phyloP scores from a whole-genome alignment of 2,797 vertebrate species.

The Acestrorhynchus altus region DNA sequence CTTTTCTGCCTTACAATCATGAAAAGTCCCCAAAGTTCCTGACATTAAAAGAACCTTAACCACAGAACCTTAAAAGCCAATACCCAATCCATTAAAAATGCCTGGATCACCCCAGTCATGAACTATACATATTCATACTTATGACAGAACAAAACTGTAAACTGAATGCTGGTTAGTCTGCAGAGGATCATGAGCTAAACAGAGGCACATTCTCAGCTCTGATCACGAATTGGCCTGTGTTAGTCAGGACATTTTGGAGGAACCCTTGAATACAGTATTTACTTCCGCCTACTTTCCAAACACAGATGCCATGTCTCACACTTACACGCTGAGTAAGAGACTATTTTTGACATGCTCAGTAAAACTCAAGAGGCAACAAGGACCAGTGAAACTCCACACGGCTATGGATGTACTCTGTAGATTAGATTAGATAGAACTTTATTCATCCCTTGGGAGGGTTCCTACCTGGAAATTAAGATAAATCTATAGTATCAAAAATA shows the following conservation, averaged over 20 bases:
- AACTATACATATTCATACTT: too few relatives aligned
- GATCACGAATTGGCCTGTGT: neutral
- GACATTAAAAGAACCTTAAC: too few relatives aligned
- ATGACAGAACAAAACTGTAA: constrained; percentile 19
- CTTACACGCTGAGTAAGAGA: constrained; percentile 1
- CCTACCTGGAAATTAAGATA: too few relatives aligned
- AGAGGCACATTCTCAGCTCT: neutral
- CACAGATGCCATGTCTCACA: constrained; percentile 8
- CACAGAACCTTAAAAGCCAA: too few relatives aligned
- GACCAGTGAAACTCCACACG: neutral
- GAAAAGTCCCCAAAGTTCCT: too few relatives aligned
- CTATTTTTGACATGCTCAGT: constrained; percentile 8
- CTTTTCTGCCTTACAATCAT: too few relatives aligned
- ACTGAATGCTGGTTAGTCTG: neutral
- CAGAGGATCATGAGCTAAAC: neutral
- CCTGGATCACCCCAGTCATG: too few relatives aligned
- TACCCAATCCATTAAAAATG: too few relatives aligned
- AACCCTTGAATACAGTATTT: neutral
- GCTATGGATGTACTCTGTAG: too few relatives aligned
- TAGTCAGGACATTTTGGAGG: neutral
- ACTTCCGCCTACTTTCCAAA: constrained; percentile 11
- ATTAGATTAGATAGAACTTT: too few relatives aligned
- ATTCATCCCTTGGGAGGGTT: too few relatives aligned
- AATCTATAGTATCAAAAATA: too few relatives aligned
- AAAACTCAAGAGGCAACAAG: neutral